These are phyloP conservation scores for Synanthedon formicaeformis DNA, from an alignment of 2,888 invertebrate species.

Conservation along the genomic window DNA sequence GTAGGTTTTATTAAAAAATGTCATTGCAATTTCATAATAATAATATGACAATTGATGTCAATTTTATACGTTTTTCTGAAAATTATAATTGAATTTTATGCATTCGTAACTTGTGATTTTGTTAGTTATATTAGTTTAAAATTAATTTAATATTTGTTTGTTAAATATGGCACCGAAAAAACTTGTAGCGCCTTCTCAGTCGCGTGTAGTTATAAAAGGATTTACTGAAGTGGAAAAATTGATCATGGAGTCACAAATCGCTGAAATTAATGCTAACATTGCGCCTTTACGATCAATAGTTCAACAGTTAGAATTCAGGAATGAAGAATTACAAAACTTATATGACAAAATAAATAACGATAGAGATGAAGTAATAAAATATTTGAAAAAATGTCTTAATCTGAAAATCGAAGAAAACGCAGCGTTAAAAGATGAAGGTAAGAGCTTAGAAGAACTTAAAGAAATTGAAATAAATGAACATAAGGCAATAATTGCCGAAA, in stretches of 20 bases:
- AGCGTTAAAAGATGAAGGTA: slow-evolving; percentile 77
- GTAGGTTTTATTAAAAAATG: too few species aligned
- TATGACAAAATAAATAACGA: slow-evolving; percentile 81
- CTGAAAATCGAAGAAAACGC: slow-evolving; percentile 76
- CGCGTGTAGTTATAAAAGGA: slow-evolving; percentile 24
- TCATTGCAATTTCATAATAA: too few species aligned
- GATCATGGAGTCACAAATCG: slow-evolving; percentile 84
- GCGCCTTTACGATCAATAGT: slow-evolving; percentile 75
- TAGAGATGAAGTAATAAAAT: slow-evolving; percentile 85
- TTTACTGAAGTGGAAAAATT: slow-evolving; percentile 82
- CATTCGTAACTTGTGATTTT: background rate
- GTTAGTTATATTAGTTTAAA: background rate
- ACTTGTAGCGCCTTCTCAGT: slow-evolving; percentile 40
- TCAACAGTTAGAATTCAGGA: slow-evolving; percentile 78
- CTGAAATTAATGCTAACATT: slow-evolving; percentile 85
- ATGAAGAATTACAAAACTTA: slow-evolving; percentile 73
- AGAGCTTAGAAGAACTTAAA: slow-evolving; percentile 78
- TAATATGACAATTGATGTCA: too few species aligned
- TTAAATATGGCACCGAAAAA: slow-evolving; percentile 49
- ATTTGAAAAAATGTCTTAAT: slow-evolving; percentile 80
- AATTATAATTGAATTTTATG: too few species aligned
- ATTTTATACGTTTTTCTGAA: too few species aligned
- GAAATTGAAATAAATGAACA: slow-evolving; percentile 76
- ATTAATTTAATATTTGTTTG: background rate
- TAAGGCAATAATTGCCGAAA: slow-evolving; percentile 73